Evolutionary conservation across 2,113 vertebrate genomes (phyloP).

Genomic region (cat (Felis catus)): DNA sequence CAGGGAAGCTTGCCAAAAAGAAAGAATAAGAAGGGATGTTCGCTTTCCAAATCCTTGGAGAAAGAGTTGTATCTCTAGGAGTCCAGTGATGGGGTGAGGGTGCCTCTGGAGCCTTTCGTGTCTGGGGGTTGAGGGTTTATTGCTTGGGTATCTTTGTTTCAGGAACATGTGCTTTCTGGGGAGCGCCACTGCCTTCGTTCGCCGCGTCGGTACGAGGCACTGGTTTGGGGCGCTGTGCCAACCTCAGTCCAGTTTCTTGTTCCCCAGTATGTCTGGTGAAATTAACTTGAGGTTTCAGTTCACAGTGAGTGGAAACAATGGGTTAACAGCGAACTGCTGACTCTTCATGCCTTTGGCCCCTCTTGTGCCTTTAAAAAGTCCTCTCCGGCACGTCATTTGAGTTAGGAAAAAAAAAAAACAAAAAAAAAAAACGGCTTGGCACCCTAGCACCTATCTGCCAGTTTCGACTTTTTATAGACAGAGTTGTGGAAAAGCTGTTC

Average conservation of each 20-base stretch:
- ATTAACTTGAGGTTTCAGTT: not conserved
- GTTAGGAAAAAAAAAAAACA: not conserved
- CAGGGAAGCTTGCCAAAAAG: not conserved
- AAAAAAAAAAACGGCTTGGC: not conserved
- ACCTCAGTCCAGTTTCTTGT: not conserved
- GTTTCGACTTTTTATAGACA: not conserved
- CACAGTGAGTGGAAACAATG: not conserved
- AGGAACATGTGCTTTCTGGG: not conserved
- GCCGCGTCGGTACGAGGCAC: rapidly evolving
- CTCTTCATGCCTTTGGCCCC: not conserved
- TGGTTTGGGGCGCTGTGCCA: not conserved
- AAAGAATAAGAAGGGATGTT: not conserved
- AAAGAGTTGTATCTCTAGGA: not conserved
- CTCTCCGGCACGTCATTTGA: not conserved
- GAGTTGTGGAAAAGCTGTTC: not conserved
- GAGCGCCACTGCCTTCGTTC: not conserved
- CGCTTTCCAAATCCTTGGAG: not conserved
- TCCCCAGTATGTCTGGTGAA: not conserved
- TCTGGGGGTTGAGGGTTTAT: not conserved
- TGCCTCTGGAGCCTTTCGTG: not conserved
- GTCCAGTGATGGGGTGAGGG: not conserved
- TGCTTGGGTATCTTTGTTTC: not conserved
- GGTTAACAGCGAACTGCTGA: not conserved
- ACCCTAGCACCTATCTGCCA: not conserved
- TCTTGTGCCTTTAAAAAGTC: not conserved